Evolutionary conservation across 2,888 invertebrate species (phyloP).

Genomic region (Drosophila merina): DNA sequence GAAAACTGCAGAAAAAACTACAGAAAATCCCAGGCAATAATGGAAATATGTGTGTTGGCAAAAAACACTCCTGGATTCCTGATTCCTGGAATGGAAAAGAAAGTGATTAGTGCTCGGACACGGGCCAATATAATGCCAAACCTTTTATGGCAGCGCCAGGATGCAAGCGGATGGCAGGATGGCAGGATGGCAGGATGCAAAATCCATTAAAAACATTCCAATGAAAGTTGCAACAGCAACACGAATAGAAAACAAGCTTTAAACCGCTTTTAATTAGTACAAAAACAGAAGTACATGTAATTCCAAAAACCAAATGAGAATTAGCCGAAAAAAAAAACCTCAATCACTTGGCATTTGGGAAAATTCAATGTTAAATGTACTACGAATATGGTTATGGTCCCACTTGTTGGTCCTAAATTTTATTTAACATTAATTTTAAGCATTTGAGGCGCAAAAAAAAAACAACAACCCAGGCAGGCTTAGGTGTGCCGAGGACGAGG

Average conservation of each 20-base stretch:
- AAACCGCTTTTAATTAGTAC: too few species aligned
- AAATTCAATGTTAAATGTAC: not conserved
- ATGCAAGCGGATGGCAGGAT: not conserved
- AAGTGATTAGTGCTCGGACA: not conserved
- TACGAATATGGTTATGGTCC: constrained; percentile 19
- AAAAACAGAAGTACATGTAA: not conserved
- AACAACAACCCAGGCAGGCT: too few species aligned
- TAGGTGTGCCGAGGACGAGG: not conserved
- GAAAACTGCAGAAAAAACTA: too few species aligned
- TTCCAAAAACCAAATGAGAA: not conserved
- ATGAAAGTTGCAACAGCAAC: not conserved
- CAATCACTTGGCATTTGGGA: not conserved
- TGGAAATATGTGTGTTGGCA: too few species aligned
- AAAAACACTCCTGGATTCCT: too few species aligned
- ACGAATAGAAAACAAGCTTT: not conserved
- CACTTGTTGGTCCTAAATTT: constrained; percentile 8
- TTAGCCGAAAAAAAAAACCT: not conserved
- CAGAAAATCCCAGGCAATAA: too few species aligned
- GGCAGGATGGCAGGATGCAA: not conserved
- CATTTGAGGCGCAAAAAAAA: constrained; percentile 31
- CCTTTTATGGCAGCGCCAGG: not conserved
- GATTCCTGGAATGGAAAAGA: not conserved
- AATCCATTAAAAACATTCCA: not conserved
- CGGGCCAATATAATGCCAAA: constrained; percentile 2
- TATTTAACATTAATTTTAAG: constrained; percentile 31